Base-by-base conservation (phyloP, 1,140 invertebrate genomes). In the Musca domestica region DNA sequence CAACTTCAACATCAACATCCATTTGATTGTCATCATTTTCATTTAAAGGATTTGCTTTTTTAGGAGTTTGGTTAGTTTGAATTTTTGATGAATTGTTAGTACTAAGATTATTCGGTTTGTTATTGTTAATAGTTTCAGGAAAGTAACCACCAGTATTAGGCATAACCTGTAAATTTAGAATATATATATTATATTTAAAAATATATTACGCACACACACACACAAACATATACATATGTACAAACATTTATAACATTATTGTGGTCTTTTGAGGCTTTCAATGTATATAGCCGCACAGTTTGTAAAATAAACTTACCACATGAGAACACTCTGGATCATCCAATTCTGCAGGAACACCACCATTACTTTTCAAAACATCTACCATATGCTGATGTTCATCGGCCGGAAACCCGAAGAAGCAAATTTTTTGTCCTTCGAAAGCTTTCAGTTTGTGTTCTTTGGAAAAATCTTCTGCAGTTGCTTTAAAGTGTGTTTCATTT, bases 371-470 rank as follows among this genome's bases (percentile, higher is more conserved):
- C 41, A 96, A 86, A 48, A 96, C 87, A 78, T 96, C 94, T 51
- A 88, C 88, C 95, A 98, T 97, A 77, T 97, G 93, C 74, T 89
- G 88, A 76, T 91, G 89, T 80, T 98, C 95, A 71, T 94, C 92
- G 64, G 91, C 87, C 1, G 91, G 87, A 83, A 98, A 98, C 4
- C 95, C 95, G 74, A 91, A 86, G 79, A 98, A 97, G 82, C 91
- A 92, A 20, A 98, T 88, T 74, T 87, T 88, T 22, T 92, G 90
- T 2, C 92, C 93, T 77, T 91, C 89, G 79, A 98, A 98, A 64
- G 93, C 92, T 81, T 92, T 94, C 61, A 97, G 76, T 73, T 91
- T 91, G 81, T 92, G 89, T 69, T 87, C 83, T 69, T 84, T 91
- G 81, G 92, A 85, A 72, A 90, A 84, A 71, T 87, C 82, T 67